A percentile compares a stretch with the other conserved stretches of the same genome.
Conservation (phyloP, 2,888 invertebrate genomes). For the Caenorhabditis virilis region DNA sequence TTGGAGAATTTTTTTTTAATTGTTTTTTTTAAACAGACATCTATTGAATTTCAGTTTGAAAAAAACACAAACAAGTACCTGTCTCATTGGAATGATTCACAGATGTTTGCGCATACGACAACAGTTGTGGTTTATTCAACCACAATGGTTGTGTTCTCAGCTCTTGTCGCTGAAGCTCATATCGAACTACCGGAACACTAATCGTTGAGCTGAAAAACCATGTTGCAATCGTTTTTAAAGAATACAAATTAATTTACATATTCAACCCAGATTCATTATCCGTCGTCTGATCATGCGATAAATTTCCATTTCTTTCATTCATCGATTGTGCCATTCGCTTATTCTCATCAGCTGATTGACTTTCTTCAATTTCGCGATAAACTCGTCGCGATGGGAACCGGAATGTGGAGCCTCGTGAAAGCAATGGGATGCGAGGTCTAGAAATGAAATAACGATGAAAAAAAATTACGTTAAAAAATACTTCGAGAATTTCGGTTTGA, state of each 20-base stretch:
- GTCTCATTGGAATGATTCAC: background rate
- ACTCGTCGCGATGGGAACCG: slow-evolving; percentile 61
- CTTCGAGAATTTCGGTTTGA: slow-evolving; percentile 63
- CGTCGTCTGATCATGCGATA: slow-evolving; percentile 9
- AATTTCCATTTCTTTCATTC: slow-evolving; percentile 4
- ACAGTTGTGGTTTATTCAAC: slow-evolving; percentile 21
- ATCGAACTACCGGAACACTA: slow-evolving; percentile 36
- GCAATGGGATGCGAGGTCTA: slow-evolving; percentile 57
- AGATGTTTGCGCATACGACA: background rate
- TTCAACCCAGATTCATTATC: slow-evolving; percentile 12
- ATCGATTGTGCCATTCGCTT: slow-evolving; percentile 3
- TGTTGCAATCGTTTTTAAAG: background rate
- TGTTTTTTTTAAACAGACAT: too few relatives aligned
- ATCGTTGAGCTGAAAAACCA: slow-evolving; percentile 18
- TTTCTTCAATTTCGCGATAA: slow-evolving; percentile 57
- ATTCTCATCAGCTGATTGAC: background rate
- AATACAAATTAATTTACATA: slow-evolving; percentile 5
- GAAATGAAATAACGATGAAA: background rate
- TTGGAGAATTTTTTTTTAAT: background rate
- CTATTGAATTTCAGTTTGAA: too few relatives aligned
- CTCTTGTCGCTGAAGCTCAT: slow-evolving; percentile 51
- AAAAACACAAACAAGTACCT: too few relatives aligned
- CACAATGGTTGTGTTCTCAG: slow-evolving; percentile 46
- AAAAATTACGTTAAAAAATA: slow-evolving; percentile 13
- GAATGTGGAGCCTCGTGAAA: slow-evolving; percentile 64